phyloP scores from a whole-genome alignment of 2,888 invertebrate genomes.

The Eremobia ochroleuca region DNA sequence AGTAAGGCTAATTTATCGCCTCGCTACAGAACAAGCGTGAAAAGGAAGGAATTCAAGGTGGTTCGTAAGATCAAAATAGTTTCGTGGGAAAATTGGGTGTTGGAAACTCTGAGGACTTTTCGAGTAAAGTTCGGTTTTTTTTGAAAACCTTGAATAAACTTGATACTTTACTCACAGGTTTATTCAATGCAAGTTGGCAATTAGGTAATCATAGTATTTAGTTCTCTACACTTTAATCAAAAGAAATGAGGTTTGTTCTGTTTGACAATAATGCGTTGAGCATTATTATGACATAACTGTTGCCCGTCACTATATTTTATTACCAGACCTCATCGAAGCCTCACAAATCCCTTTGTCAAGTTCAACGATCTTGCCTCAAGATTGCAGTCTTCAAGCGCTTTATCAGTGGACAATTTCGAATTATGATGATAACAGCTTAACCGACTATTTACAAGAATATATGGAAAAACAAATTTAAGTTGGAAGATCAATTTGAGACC shows the following conservation, averaged over 20 bases:
- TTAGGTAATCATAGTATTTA: not conserved
- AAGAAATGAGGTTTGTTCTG: not conserved
- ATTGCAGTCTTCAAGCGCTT: too few species aligned
- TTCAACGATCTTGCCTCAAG: too few species aligned
- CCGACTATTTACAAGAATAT: slow-evolving; percentile 1
- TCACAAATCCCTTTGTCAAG: too few species aligned
- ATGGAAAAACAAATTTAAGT: not conserved
- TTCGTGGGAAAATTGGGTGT: slow-evolving; percentile 25
- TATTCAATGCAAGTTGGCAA: too few species aligned
- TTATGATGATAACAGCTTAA: too few species aligned
- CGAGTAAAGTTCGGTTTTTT: not conserved
- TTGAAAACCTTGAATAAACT: too few species aligned
- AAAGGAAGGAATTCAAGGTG: slow-evolving; percentile 43
- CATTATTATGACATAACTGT: too few species aligned
- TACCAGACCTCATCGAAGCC: too few species aligned
- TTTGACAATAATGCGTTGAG: not conserved
- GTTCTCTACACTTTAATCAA: too few species aligned
- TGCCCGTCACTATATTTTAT: too few species aligned
- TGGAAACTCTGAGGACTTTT: not conserved
- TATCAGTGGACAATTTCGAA: too few species aligned
- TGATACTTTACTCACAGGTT: too few species aligned
- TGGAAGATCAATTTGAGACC: not conserved
- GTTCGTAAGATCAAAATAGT: slow-evolving; percentile 31
- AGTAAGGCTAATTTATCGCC: slow-evolving; percentile 61
- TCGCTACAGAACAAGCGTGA: slow-evolving; percentile 38